Base-by-base conservation (phyloP, 2,113 vertebrate species). In the Pseudorectes ferrugineus region DNA sequence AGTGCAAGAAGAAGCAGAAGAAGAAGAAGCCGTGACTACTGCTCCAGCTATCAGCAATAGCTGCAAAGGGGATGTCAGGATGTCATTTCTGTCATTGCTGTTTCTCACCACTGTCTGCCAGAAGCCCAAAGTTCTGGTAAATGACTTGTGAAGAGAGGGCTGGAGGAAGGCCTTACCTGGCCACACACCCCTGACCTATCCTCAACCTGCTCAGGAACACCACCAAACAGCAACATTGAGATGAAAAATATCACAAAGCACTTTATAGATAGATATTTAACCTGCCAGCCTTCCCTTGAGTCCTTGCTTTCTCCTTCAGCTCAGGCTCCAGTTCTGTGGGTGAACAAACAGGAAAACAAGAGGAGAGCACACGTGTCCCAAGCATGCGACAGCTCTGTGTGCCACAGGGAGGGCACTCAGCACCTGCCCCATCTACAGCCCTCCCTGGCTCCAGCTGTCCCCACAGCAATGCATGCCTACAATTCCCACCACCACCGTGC, bases 1-100 rank as follows among this genome's bases (percentile, higher is more conserved):
- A 80, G 28, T 40, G 46, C 71, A 79, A 76, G 84, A 79, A 96
- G 59, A 52, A 91, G 70, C 76, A 90, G 65, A 58, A 93, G 71
- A 23, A 88, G 66, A 76, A 93, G 71, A 76, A 93, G 52, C 38
- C 0, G 1, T 15, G 23, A 36, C 14, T 49, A 15, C 48, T 75
- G 48, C 31, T 77, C 20, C 58, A 79, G 19, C 51, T 84, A 45
- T 12, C 33, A 90, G 51, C 24, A 85, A 8, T 0, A 92, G 59
- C 36, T 86, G 31, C 57, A 73, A 83, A 79, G 16, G 31, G 16
- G 58, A 70, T 35, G 65, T 77, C 43, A 71, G 33, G 18, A 84
- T 3, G 33, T 78, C 23, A 24, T 24, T 88, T 82, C 38, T 92
- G 33, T 14, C 48, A n/a, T 66, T 93, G 46, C 43, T 81, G 25